Percentiles rank a stretch among this genome's conserved stretches.
Conservation (phyloP, 2,888 invertebrate species). For the Himalopsyche anomala region DNA sequence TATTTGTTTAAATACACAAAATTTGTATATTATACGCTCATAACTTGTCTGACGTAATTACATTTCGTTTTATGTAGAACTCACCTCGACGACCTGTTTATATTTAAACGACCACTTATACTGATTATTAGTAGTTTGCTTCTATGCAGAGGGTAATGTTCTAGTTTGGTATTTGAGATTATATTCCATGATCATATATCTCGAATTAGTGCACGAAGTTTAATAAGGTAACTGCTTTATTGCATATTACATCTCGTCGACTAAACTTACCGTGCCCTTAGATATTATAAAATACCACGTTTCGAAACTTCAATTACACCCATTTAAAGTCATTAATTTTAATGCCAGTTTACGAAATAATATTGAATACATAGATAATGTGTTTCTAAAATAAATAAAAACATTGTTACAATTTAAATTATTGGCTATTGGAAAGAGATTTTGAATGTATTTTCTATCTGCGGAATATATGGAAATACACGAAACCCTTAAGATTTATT, state of each 20-base stretch:
- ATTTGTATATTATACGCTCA: too few species aligned
- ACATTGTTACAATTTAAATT: too few species aligned
- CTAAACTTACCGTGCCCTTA: not conserved
- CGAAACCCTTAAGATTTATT: too few species aligned
- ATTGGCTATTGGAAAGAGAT: too few species aligned
- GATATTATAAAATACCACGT: not conserved
- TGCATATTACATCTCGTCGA: not conserved
- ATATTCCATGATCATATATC: conserved; percentile 11
- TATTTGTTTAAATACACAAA: too few species aligned
- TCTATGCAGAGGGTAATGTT: not conserved
- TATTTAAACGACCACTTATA: not conserved
- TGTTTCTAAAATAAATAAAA: too few species aligned
- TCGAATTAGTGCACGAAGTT: conserved; percentile 10
- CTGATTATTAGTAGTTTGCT: not conserved
- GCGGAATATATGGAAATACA: too few species aligned
- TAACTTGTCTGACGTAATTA: too few species aligned
- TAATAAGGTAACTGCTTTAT: conserved; percentile 23
- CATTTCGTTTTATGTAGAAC: too few species aligned
- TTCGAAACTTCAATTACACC: not conserved
- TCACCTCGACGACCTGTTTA: too few species aligned
- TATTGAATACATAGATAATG: not conserved
- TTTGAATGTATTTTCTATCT: too few species aligned
- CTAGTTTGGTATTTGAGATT: not conserved
- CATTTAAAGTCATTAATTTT: not conserved
- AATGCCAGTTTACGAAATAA: not conserved